Evolutionary conservation across 1,140 invertebrate genomes (phyloP).

Genomic region (Scaptomyza montana): DNA sequence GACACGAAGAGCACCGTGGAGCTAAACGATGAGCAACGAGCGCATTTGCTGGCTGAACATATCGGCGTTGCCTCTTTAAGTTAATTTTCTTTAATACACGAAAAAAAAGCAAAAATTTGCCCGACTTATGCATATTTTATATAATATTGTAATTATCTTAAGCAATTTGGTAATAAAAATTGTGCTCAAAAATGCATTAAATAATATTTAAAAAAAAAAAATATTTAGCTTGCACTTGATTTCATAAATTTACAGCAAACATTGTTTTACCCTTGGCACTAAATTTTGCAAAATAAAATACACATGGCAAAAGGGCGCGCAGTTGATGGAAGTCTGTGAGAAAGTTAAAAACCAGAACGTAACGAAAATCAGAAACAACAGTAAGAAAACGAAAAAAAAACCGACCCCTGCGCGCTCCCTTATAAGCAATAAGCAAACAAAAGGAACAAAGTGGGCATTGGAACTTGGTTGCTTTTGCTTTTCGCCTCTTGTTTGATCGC

Average conservation of each 20-base stretch:
- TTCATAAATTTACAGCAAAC: background rate
- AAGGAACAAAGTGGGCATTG: constrained; percentile 13
- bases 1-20: constrained; percentile 57
- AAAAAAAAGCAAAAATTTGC: background rate
- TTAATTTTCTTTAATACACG: constrained; percentile 21
- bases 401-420: constrained; percentile 15
- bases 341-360: constrained; percentile 35
- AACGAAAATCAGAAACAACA: background rate
- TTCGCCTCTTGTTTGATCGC: constrained; percentile 34
- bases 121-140: constrained; percentile 28
- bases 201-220: constrained; percentile 14
- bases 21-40: constrained; percentile 67
- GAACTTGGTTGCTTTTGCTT: constrained; percentile 10
- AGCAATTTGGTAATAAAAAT: constrained; percentile 33
- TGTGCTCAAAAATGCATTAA: constrained; percentile 40
- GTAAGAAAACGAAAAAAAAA: constrained; percentile 2
- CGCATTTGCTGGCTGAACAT: constrained; percentile 79
- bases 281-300: background rate
- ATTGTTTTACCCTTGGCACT: background rate
- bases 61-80: constrained; percentile 76
- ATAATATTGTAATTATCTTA: constrained; percentile 25
- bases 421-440: constrained; percentile 13
- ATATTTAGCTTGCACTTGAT: background rate
- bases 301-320: background rate
- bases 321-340: constrained; percentile 23